phyloP scores from a whole-genome alignment of 2,888 invertebrate genomes.

The Pinctada fucata region DNA sequence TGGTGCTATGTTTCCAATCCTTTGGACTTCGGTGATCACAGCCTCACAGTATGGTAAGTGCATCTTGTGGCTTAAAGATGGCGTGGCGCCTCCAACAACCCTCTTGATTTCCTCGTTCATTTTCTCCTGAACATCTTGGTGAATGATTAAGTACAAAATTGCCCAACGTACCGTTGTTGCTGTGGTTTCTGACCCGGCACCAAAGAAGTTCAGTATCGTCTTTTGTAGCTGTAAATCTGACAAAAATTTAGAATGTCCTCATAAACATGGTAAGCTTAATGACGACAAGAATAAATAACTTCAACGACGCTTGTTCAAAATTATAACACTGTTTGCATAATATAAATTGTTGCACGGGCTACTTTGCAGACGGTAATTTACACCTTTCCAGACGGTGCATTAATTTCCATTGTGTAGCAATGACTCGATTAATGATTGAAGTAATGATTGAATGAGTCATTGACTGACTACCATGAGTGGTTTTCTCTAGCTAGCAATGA shows the following conservation, averaged over 20 bases:
- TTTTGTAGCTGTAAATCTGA: constrained; percentile 42
- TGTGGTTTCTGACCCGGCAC: constrained; percentile 26
- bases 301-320: no score
- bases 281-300: not conserved
- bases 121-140: not conserved
- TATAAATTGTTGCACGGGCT: no score
- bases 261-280: no score
- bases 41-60: constrained; percentile 15
- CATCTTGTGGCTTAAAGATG: not conserved
- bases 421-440: no score
- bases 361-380: not conserved
- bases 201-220: constrained; percentile 49
- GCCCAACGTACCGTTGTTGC: constrained; percentile 17
- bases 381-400: no score
- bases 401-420: no score
- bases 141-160: constrained; percentile 6
- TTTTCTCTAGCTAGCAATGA: no score
- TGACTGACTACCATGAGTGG: no score
- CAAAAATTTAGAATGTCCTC: not conserved
- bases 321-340: no score
- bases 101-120: constrained; percentile 19
- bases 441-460: no score
- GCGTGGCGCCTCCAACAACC: not conserved
- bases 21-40: not conserved
- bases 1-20: not conserved